Base-by-base conservation (phyloP, 1,140 invertebrate species). In the Bombus sibiricus region DNA sequence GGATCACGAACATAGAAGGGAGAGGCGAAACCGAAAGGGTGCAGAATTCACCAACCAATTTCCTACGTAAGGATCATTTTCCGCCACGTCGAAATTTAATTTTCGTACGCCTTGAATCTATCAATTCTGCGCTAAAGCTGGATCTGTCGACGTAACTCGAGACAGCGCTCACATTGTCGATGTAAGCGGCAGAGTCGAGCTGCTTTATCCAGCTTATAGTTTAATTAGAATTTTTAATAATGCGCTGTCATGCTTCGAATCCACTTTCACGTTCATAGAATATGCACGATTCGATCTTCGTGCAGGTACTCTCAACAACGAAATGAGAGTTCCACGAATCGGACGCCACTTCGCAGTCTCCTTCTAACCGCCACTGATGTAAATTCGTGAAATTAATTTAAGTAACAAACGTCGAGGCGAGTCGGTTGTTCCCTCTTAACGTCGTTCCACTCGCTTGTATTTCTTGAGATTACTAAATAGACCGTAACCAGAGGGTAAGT, bases 301-400 rank as follows among this genome's bases (percentile, higher is more conserved):
- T 22, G 18, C 5, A 8, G 47, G 6, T 53, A 53, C 10, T 9
- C n/a, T 15, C 22, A 64, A 53, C 18, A 18, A 37, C 25, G 37
- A 22, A 59, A 10, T 1, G 39, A n/a, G 12, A 39, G n/a, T 43
- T 47, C n/a, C 39, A 3, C 41, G 41, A 18, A 41, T 13, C 69
- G 25, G 69, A n/a, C 22, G 71, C 71, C 71, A 47, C 71, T 73
- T 73, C 5, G 25, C n/a, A 74, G 22, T 6, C 25, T n/a, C 2
- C 37, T 39, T 2, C 0, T 39, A 10, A 18, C 53, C 47, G 75
- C 28, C 41, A 41, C 32, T n/a, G 6, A 22, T 18, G 68, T 57
- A 66, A 74, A 85, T 85, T 85, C 78, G 57, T 18, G 72, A 66
- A 85, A 85, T 74, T 79, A 81, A 81, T 85, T 81, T 32, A 59